A percentile compares a stretch with the other conserved stretches of the same genome.
Evolutionary conservation across 2,113 vertebrate genomes (phyloP).

Genomic region (Pachyramphus minor): DNA sequence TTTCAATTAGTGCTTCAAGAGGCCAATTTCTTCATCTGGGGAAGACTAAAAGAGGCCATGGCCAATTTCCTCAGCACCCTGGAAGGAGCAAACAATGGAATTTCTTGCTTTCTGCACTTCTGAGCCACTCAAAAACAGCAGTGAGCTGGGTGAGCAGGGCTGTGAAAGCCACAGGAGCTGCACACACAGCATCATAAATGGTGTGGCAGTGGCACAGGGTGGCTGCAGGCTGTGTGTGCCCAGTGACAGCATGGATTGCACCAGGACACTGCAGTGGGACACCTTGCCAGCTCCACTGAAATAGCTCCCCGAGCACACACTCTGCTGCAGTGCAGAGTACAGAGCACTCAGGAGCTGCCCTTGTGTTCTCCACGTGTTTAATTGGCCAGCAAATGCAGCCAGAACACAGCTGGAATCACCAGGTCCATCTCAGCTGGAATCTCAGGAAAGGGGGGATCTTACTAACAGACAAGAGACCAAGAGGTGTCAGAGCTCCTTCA

Average conservation of each 20-base stretch:
- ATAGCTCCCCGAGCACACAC: fast-evolving
- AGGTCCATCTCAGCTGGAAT: not conserved
- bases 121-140: not conserved
- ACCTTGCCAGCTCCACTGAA: not conserved
- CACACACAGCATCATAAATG: fast-evolving
- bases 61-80: not conserved
- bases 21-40: constrained; percentile 23
- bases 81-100: not conserved
- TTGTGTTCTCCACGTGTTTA: not conserved
- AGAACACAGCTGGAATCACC: not conserved
- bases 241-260: fast-evolving
- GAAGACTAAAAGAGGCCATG: not conserved
- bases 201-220: not conserved
- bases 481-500: not conserved
- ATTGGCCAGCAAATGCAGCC: not conserved
- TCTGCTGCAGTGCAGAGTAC: too few species aligned
- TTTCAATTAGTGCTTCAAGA: constrained; percentile 31
- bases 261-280: fast-evolving
- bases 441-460: not conserved
- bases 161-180: not conserved
- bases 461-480: not conserved
- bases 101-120: not conserved
- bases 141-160: not conserved
- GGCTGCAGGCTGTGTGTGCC: not conserved
- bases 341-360: not conserved